Evolutionary conservation across 1,140 invertebrate genomes (phyloP).

Genomic region (Neodiprion lecontei): DNA sequence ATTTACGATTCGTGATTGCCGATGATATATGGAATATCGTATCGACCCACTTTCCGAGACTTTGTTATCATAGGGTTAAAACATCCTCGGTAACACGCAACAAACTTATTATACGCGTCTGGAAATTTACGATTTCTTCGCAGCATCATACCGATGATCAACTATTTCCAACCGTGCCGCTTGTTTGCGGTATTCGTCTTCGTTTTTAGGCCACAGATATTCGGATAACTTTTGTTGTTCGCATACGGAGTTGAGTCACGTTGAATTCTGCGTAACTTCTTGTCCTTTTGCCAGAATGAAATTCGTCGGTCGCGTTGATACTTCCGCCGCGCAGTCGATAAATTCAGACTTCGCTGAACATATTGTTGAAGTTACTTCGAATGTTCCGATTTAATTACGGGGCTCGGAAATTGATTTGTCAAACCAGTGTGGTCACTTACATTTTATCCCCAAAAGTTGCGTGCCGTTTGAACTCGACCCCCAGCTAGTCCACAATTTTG

Average conservation of each 20-base stretch:
- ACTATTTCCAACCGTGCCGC: neutral
- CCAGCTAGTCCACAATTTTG: too few species aligned
- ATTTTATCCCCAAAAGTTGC: too few species aligned
- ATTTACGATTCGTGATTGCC: neutral
- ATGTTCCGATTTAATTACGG: too few species aligned
- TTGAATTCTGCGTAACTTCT: slow-evolving; percentile 13
- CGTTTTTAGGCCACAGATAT: neutral
- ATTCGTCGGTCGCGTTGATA: slow-evolving; percentile 20
- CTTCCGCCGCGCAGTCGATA: slow-evolving; percentile 27
- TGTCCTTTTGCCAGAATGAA: slow-evolving; percentile 43
- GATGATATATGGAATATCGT: neutral
- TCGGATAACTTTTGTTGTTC: neutral
- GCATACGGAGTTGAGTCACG: slow-evolving; percentile 2
- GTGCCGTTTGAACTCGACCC: too few species aligned
- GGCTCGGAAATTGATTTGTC: too few species aligned
- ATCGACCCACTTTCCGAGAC: neutral
- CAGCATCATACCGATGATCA: neutral
- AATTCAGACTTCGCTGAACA: slow-evolving; percentile 26
- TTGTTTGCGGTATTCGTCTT: neutral
- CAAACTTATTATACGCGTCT: neutral
- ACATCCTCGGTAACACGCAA: neutral
- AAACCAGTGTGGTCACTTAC: too few species aligned
- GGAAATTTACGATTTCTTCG: neutral
- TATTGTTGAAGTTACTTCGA: too few species aligned
- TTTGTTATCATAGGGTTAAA: neutral